phyloP scores from a whole-genome alignment of 2,888 invertebrate species.

The Teleogryllus oceanicus region DNA sequence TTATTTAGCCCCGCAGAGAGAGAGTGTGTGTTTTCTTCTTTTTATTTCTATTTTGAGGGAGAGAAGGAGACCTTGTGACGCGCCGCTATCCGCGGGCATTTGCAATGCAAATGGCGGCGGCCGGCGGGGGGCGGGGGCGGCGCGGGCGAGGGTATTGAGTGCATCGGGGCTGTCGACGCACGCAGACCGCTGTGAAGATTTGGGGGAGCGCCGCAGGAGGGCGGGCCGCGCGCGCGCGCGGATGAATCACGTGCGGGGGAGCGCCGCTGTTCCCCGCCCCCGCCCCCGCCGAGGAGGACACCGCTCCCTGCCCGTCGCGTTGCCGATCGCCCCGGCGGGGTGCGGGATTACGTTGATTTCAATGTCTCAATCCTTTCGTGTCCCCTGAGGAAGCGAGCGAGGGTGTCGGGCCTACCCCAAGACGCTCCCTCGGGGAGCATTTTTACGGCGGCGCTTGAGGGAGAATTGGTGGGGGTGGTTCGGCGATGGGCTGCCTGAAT shows the following conservation, averaged over 20 bases:
- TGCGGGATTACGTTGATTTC: too few relatives aligned
- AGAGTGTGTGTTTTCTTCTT: conserved; percentile 21
- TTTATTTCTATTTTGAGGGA: conserved; percentile 26
- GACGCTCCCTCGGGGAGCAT: too few relatives aligned
- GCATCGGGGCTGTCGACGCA: conserved; percentile 7
- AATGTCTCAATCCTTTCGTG: too few relatives aligned
- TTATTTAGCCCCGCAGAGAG: conserved; percentile 12
- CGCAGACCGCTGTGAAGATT: conserved; percentile 18
- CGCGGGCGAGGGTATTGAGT: background rate
- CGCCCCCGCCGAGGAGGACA: background rate
- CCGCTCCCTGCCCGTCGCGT: background rate
- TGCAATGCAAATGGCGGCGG: conserved; percentile 32
- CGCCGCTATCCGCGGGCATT: conserved; percentile 29
- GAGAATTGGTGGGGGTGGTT: too few relatives aligned
- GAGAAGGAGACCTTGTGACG: conserved; percentile 33
- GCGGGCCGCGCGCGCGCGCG: too few relatives aligned
- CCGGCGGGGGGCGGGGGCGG: background rate
- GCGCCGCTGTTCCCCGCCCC: background rate
- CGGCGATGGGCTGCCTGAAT: too few relatives aligned
- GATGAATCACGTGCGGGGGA: background rate
- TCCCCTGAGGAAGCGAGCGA: too few relatives aligned
- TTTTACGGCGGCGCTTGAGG: too few relatives aligned
- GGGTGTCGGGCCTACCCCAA: too few relatives aligned
- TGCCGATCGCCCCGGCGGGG: too few relatives aligned
- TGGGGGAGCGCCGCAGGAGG: background rate